Evolutionary conservation across 2,113 vertebrate genomes (phyloP), one percentile per base, ranked within the genome.

Genomic region (Corythaixoides concolor): DNA sequence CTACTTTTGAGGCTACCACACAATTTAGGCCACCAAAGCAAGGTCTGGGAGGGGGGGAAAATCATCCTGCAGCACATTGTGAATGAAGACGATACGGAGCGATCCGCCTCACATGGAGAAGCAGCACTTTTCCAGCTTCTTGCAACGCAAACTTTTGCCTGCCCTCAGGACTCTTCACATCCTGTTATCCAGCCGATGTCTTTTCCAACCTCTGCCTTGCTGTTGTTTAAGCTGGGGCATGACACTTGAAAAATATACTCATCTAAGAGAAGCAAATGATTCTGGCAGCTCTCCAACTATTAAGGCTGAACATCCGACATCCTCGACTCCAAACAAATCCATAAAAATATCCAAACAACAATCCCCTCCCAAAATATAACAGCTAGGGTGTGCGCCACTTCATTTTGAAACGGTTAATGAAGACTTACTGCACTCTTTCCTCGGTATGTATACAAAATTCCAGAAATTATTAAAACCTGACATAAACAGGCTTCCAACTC

Each of bases 1-100:
- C 93, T 94, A 81, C 81, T 96, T 95, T 72, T 55, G 43, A 88
- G 41, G 50, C 59, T 83, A 59, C 69, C 47, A 86, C 67, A 73
- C 49, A 92, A 73, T 73, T 94, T n/a, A 83, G 55, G 89, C 83
- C 89, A 92, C 33, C 2, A 16, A 91, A 89, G 73, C 73, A 50
- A 91, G 26, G 56, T 70, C 41, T 49, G 67, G 17, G 30, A 60
- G 30, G 28, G 45, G 53, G 52, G 12, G n/a, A n/a, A 67, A 85
- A 62, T 92, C 27, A 59, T 75, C 72, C 85, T 59, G 78, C 62
- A 90, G 69, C 45, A 75, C 1, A 0, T 7, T 78, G 52, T 2
- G 1, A 74, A 81, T 63, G 33, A 82, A 68, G 79, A 68, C 1
- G 1, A 55, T 35, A 60, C 4, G 35, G 50, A 92, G 21, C 70